Evolutionary conservation across 2,113 vertebrate species (phyloP), one percentile per base, ranked within the genome.

Genomic region (Parotia lawesii): DNA sequence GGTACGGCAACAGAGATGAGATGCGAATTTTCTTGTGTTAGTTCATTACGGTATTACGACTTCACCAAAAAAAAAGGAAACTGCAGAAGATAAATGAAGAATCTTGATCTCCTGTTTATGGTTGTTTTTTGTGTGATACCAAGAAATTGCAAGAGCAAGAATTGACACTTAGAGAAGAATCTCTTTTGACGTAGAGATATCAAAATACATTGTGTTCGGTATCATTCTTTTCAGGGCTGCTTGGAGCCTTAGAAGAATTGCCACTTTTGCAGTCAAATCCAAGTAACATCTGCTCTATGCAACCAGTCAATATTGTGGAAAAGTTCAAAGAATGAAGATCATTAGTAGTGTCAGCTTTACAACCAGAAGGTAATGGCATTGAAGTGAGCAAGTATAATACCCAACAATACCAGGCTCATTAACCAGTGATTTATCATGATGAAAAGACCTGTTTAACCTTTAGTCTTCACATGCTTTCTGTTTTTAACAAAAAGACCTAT

Each of bases 391-490:
- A 97, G 97, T 94, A 98, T 98, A 98, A 98, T 98, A 97, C 97
- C 93, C 95, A 98, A 98, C 98, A 99, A 99, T 99, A 96, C 98
- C 97, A 96, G 98, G 97, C 98, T 99, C 99, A 99, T 99, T 99
- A 99, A 99, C 98, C 97, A 98, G 98, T 99, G 98, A 99, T 99
- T 99, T 99, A 99, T 99, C 99, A 99, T 98, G 98, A 98, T 99
- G 98, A 98, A 99, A 98, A 98, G 98, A 98, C 98, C 98, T 98
- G 98, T 98, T 99, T 98, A 99, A 99, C 99, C 98, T 99, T 98
- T 98, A 98, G 97, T 98, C 98, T 98, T 98, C 98, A 97, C 93
- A 96, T 94, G 97, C 97, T 97, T 98, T 98, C 97, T 97, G 94
- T 95, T 97, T 96, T 96, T 96, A 96, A 98, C 98, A 98, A 98